These are phyloP conservation scores for Trematomus loennbergii DNA, from an alignment of 2,113 vertebrate genomes.

Conservation along the genomic window DNA sequence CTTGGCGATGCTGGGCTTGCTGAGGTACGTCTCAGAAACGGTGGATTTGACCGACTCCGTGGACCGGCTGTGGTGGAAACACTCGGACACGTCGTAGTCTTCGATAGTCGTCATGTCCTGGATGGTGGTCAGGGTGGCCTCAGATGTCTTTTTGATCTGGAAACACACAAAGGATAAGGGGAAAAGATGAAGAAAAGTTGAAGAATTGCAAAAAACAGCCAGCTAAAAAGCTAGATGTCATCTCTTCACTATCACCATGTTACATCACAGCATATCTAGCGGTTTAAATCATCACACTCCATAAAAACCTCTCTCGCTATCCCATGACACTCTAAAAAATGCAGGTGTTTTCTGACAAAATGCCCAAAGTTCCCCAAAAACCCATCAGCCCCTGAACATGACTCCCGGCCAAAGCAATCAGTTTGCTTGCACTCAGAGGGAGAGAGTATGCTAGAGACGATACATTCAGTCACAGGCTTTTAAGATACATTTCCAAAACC, in stretches of 20 bases:
- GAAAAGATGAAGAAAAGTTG: background rate
- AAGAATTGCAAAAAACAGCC: background rate
- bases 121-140: slow-evolving; percentile 97
- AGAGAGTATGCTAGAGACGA: slow-evolving; percentile 31
- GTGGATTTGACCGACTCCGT: slow-evolving; percentile 98
- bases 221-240: slow-evolving; percentile 25
- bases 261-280: background rate
- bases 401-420: slow-evolving; percentile 61
- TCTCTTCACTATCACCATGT: background rate
- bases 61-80: slow-evolving; percentile 98
- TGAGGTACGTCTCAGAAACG: slow-evolving; percentile 96
- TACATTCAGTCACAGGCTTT: slow-evolving; percentile 60
- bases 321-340: slow-evolving; percentile 30
- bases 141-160: slow-evolving; percentile 97
- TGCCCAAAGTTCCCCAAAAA: slow-evolving; percentile 18
- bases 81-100: slow-evolving; percentile 98
- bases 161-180: background rate
- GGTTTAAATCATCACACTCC: slow-evolving; percentile 5
- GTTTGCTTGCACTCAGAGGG: slow-evolving; percentile 45
- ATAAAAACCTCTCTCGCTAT: slow-evolving; percentile 26
- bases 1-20: slow-evolving; percentile 98
- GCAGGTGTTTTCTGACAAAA: slow-evolving; percentile 48
- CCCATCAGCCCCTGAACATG: slow-evolving; percentile 36
- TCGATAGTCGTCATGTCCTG: slow-evolving; percentile 99
- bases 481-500: slow-evolving; percentile 62